phyloP scores from a whole-genome alignment of 2,797 vertebrate species.

The Atherinosoma microstoma region DNA sequence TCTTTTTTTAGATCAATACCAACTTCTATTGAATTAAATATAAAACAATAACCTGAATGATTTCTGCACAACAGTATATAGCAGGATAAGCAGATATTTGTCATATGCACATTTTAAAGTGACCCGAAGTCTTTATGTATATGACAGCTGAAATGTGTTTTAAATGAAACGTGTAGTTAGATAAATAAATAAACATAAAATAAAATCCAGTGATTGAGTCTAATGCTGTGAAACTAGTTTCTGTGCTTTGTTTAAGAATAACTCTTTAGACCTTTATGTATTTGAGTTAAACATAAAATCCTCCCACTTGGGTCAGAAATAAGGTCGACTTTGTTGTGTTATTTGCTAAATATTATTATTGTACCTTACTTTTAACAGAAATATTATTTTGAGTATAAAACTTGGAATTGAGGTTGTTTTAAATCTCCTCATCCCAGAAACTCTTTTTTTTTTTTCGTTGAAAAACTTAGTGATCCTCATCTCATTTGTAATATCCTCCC shows the following conservation, averaged over 20 bases:
- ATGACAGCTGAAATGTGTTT: neutral
- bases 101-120: neutral
- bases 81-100: neutral
- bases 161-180: neutral
- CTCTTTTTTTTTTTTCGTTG: conserved; percentile 29
- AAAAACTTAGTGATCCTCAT: conserved; percentile 48
- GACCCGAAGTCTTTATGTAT: no score
- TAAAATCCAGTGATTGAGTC: no score
- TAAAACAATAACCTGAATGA: neutral
- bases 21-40: neutral
- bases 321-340: neutral
- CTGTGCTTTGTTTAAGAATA: neutral
- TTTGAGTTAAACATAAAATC: neutral
- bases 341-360: neutral
- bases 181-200: no score
- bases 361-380: neutral
- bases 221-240: no score
- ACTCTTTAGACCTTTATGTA: neutral
- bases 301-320: neutral
- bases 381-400: neutral
- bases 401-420: conserved; percentile 2
- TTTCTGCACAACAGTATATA: neutral
- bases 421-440: conserved; percentile 27
- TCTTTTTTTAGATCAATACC: neutral
- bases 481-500: conserved; percentile 44